Conservation (phyloP, 2,888 invertebrate species). For the Hydriomena furcata region DNA sequence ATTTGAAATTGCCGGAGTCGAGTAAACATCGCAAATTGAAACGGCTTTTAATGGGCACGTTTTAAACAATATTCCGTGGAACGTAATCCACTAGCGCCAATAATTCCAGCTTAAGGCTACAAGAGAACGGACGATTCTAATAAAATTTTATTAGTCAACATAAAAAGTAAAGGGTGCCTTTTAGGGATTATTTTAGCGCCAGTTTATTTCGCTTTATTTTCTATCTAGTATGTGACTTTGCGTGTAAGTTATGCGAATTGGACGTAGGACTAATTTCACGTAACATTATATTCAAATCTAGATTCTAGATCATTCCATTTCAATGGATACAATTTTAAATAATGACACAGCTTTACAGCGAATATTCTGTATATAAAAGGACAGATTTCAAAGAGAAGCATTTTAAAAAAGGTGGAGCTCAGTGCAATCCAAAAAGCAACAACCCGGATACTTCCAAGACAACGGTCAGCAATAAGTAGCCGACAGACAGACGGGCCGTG, state of each 20-base stretch:
- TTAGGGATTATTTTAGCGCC: slow-evolving; percentile 36
- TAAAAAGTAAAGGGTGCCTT: slow-evolving; percentile 38
- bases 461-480: slow-evolving; percentile 24
- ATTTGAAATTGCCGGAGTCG: slow-evolving; percentile 22
- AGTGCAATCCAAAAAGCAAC: not conserved
- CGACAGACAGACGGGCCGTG: slow-evolving; percentile 17
- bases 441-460: slow-evolving; percentile 8
- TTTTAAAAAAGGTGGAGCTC: too few species aligned
- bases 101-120: slow-evolving; percentile 35
- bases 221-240: slow-evolving; percentile 24
- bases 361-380: too few species aligned
- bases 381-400: too few species aligned
- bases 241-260: slow-evolving; percentile 27
- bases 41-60: slow-evolving; percentile 20
- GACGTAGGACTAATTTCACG: slow-evolving; percentile 26
- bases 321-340: too few species aligned
- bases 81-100: slow-evolving; percentile 32
- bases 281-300: slow-evolving; percentile 12
- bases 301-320: too few species aligned
- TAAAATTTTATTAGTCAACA: slow-evolving; percentile 37
- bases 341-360: not conserved
- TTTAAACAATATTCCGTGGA: slow-evolving; percentile 30
- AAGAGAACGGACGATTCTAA: slow-evolving; percentile 36
- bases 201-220: slow-evolving; percentile 30
- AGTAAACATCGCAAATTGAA: slow-evolving; percentile 24